Percentiles rank a stretch among this genome's conserved stretches.
Evolutionary conservation across 2,888 invertebrate species (phyloP).

Genomic region (Gastracanthus pulcherrimus): DNA sequence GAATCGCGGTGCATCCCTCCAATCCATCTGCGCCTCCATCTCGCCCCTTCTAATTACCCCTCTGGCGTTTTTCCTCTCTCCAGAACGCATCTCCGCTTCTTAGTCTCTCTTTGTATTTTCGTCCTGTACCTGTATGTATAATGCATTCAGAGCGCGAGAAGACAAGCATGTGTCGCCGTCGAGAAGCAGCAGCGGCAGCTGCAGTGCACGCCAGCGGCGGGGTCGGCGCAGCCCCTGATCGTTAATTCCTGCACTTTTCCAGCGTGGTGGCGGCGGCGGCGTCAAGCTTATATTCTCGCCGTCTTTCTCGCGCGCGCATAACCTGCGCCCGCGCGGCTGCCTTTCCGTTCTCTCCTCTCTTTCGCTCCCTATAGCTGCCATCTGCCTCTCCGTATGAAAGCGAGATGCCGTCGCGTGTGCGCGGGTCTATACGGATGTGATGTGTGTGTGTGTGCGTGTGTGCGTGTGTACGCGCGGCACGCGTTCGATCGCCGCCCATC

Average conservation of each 20-base stretch:
- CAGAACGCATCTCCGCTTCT: background rate
- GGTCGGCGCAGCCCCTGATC: background rate
- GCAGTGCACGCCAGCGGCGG: too few species aligned
- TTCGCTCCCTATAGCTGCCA: background rate
- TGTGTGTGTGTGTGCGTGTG: too few species aligned
- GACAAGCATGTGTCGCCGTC: background rate
- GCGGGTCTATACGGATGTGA: background rate
- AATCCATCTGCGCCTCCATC: background rate
- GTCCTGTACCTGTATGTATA: background rate
- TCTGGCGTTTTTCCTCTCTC: background rate
- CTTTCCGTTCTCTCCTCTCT: too few species aligned
- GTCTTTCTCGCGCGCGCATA: background rate
- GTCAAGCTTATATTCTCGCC: too few species aligned
- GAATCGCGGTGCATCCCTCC: background rate
- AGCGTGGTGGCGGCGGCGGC: too few species aligned
- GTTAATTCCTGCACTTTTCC: conserved; percentile 36
- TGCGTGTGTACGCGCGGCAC: background rate
- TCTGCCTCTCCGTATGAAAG: background rate
- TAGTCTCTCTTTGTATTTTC: background rate
- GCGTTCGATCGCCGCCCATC: background rate
- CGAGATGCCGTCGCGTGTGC: background rate
- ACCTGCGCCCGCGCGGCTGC: background rate
- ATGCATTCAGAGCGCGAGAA: background rate
- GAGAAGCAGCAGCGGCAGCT: background rate
- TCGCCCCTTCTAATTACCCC: background rate